Evolutionary conservation across 1,140 invertebrate genomes (phyloP).

Genomic region (Branchinecta lindahli): DNA sequence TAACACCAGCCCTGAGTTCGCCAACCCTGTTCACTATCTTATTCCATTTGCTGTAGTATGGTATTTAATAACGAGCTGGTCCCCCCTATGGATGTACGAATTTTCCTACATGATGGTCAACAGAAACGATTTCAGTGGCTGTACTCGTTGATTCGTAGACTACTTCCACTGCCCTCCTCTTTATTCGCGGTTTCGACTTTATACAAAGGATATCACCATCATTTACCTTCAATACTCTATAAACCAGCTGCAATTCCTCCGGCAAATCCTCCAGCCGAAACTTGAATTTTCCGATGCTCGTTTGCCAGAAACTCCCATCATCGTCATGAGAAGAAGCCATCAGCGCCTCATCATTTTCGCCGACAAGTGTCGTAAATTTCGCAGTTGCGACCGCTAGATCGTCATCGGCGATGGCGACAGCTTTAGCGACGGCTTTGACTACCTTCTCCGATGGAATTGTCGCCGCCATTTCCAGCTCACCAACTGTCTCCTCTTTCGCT

Average conservation of each 20-base stretch:
- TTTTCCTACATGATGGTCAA: too few relatives aligned
- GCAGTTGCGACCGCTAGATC: conserved; percentile 41
- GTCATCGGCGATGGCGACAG: conserved; percentile 40
- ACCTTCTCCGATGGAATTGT: conserved; percentile 65
- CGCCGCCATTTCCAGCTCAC: conserved; percentile 63
- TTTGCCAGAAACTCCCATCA: conserved; percentile 57
- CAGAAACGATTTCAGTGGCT: too few relatives aligned
- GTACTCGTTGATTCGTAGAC: too few relatives aligned
- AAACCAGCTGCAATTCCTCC: conserved; percentile 77
- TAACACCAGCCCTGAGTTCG: too few relatives aligned
- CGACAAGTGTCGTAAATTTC: conserved; percentile 40
- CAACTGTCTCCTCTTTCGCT: conserved; percentile 78
- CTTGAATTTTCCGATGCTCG: conserved; percentile 76
- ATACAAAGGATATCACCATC: too few relatives aligned
- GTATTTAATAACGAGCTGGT: too few relatives aligned
- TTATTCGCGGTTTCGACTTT: too few relatives aligned
- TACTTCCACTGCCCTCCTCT: too few relatives aligned
- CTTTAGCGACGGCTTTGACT: conserved; percentile 56
- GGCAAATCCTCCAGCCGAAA: conserved; percentile 82
- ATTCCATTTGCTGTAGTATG: too few relatives aligned
- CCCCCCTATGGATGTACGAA: too few relatives aligned
- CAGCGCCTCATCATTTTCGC: conserved; percentile 38
- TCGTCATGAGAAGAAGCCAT: conserved; percentile 10
- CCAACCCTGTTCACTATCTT: too few relatives aligned
- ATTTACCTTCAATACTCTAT: conserved; percentile 66